Evolutionary conservation across 2,797 vertebrate species (phyloP).

Genomic region (Cryptoblepharus egeriae): DNA sequence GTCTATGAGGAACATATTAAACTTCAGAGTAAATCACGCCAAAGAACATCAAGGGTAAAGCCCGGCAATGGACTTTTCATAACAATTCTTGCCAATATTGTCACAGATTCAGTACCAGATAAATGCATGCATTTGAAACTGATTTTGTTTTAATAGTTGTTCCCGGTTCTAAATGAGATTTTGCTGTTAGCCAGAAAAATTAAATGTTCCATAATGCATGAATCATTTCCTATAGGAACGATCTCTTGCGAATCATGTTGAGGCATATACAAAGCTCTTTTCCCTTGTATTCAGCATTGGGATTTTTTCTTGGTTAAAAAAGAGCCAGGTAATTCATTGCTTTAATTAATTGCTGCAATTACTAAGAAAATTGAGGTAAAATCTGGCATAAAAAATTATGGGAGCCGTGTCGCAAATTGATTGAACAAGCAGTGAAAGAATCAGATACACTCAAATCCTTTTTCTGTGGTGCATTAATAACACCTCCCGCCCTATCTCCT

Average conservation of each 20-base stretch:
- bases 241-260: not conserved
- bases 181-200: slow-evolving; percentile 34
- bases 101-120: not conserved
- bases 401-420: slow-evolving; percentile 22
- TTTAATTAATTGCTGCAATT: slow-evolving; percentile 44
- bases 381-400: not conserved
- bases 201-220: not conserved
- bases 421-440: slow-evolving; percentile 21
- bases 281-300: not conserved
- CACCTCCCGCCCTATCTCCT: not conserved
- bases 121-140: slow-evolving; percentile 27
- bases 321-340: slow-evolving; percentile 29
- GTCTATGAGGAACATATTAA: slow-evolving; percentile 31
- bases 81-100: slow-evolving; percentile 4
- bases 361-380: slow-evolving; percentile 32
- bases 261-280: not conserved
- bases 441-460: not conserved
- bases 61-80: slow-evolving; percentile 16
- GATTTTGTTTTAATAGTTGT: slow-evolving; percentile 38
- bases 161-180: not conserved
- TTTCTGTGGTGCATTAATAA: not conserved
- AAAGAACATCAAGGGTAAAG: not conserved
- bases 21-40: not conserved
- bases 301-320: slow-evolving; percentile 16
- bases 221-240: slow-evolving; percentile 18